These are phyloP conservation scores for Ophioninae sp. DNA, from an alignment of 2,888 invertebrate genomes.

Conservation along the genomic window DNA sequence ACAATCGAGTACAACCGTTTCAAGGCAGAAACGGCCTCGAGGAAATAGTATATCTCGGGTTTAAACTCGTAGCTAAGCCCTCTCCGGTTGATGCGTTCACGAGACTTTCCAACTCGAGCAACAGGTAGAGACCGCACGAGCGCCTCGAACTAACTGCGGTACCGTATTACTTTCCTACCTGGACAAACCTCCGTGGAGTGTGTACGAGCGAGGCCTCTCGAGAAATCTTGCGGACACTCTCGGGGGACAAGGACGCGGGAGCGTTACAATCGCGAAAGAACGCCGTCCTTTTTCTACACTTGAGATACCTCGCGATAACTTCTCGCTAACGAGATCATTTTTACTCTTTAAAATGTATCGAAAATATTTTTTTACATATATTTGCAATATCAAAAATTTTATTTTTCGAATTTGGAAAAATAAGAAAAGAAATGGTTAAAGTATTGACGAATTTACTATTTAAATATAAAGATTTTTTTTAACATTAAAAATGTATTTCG, in stretches of 20 bases:
- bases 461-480: too few species aligned
- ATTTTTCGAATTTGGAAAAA: too few species aligned
- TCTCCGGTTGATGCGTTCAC: conserved; percentile 7
- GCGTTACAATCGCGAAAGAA: not conserved
- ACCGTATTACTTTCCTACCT: conserved; percentile 18
- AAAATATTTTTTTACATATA: not conserved
- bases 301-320: not conserved
- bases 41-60: conserved; percentile 11
- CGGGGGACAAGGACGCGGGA: not conserved
- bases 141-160: conserved; percentile 47
- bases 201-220: conserved; percentile 45
- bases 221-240: conserved; percentile 9
- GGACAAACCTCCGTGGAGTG: conserved; percentile 53
- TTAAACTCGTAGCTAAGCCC: not conserved
- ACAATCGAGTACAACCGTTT: not conserved
- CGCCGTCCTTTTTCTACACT: not conserved
- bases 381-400: too few species aligned
- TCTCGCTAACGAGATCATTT: not conserved
- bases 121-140: conserved; percentile 75
- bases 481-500: too few species aligned
- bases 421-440: too few species aligned
- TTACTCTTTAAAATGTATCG: not conserved
- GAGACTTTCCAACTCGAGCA: conserved; percentile 67
- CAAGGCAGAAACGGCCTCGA: conserved; percentile 1
- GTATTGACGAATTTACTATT: too few species aligned